Percentiles rank a stretch among this genome's conserved stretches.
Conservation (phyloP, 30 jellyfish, hydroid and myxozoan genomes). For the Aurelia aurita complex sp. Pacific region DNA sequence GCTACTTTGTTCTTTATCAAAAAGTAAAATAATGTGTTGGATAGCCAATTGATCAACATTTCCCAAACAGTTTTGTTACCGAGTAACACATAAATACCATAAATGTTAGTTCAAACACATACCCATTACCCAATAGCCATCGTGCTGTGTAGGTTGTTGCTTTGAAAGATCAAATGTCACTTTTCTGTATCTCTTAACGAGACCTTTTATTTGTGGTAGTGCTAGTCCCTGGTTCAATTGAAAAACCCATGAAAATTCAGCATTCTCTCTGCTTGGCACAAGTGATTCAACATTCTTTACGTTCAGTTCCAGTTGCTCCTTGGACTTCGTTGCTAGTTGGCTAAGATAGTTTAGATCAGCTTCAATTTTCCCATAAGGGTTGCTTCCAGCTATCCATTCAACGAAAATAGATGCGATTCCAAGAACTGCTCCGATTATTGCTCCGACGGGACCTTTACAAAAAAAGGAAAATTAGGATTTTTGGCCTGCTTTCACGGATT, state of each 20-base stretch:
- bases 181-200: too few species aligned
- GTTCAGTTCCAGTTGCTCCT: slow-evolving; percentile 19
- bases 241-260: slow-evolving; percentile 33
- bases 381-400: slow-evolving; percentile 17
- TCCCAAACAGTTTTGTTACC: too few species aligned
- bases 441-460: slow-evolving; percentile 28
- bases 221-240: slow-evolving; percentile 31
- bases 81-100: too few species aligned
- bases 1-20: too few species aligned
- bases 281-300: neutral
- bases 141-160: slow-evolving; percentile 2
- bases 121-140: slow-evolving; percentile 26
- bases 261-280: slow-evolving; percentile 35
- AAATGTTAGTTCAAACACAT: too few species aligned
- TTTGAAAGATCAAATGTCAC: neutral
- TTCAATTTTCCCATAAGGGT: slow-evolving; percentile 29
- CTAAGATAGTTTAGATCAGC: neutral
- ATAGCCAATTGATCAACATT: too few species aligned
- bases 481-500: too few species aligned
- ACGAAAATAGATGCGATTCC: slow-evolving; percentile 34
- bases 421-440: slow-evolving; percentile 33
- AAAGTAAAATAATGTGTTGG: too few species aligned
- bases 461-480: too few species aligned
- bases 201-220: too few species aligned
- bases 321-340: slow-evolving; percentile 22